Conservation (phyloP, 2,113 vertebrate genomes). For the Nyctibius bracteatus region DNA sequence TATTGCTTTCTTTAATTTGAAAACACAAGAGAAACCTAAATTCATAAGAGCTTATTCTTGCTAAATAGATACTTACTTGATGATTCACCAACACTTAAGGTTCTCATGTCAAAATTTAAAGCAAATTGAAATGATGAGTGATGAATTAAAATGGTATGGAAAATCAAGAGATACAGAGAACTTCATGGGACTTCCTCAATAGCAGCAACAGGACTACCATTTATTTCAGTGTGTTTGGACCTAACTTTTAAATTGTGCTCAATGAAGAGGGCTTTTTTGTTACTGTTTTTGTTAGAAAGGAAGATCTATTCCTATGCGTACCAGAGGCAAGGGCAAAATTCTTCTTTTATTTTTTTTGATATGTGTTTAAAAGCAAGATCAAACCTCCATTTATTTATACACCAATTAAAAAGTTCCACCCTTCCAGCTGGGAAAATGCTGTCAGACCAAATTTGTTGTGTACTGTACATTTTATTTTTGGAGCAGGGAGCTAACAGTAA, state of each 20-base stretch:
- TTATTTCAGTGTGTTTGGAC: neutral
- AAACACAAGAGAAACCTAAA: neutral
- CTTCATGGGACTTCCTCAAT: neutral
- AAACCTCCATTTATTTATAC: constrained; percentile 30
- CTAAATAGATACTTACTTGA: neutral
- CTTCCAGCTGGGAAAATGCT: constrained; percentile 50
- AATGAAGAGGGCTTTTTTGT: neutral
- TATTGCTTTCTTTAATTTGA: neutral
- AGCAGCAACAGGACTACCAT: neutral
- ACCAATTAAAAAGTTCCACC: constrained; percentile 13
- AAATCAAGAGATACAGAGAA: neutral
- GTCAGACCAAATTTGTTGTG: constrained; percentile 23
- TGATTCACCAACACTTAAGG: neutral
- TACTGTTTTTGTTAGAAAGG: neutral
- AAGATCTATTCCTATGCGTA: neutral
- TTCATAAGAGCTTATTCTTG: neutral
- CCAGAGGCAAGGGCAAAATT: neutral
- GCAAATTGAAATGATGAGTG: neutral
- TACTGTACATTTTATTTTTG: constrained; percentile 56
- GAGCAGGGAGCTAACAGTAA: constrained; percentile 13
- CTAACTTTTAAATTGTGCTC: neutral
- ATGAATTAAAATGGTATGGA: neutral
- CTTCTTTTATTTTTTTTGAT: neutral
- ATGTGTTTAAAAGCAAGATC: neutral
- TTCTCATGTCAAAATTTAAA: neutral